Base-by-base conservation (phyloP, 2,797 vertebrate genomes). In the Meriones psammophilus region DNA sequence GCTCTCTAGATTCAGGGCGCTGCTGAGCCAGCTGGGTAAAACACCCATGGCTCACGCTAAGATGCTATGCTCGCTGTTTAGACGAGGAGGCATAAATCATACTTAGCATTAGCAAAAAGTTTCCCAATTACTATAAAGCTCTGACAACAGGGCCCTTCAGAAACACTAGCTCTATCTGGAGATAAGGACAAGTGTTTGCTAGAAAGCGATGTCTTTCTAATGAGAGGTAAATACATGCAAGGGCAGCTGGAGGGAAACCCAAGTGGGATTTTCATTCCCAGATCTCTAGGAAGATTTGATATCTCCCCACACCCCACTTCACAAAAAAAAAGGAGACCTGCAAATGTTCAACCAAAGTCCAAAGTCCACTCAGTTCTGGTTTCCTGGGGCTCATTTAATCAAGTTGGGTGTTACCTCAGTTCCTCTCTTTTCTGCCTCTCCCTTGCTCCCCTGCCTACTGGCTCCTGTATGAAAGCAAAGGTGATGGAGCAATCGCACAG, bases 91-190 rank as follows among this genome's bases (percentile, higher is more conserved):
- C 97, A 60, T 95, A 98, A 97, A 92, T 92, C 97, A 97, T 92
- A 95, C 88, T 97, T 95, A 92, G 3, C 54, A 74, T 96, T 97
- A 97, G 97, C 96, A 97, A 98, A 96, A 58, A 92, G 78, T 97
- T 97, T 88, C 96, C 96, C 88, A 95, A n/a, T 88, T 96, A 93
- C 78, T 60, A 0, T 94, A 97, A 96, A 98, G 95, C 97, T 97
- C 96, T 98, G 96, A 98, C 97, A 98, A 98, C 96, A 96, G 58
- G 97, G 91, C 64, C 92, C 89, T 88, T 97, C 81, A 58, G 94
- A 97, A 96, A 85, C 76, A 54, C 58, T 97, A 86, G 89, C 91
- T 96, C 30, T 89, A 97, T 95, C 92, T 78, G 87, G 88, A 96
- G 94, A 96, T 74, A 36, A 88, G 88, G 74, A 92, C 86, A 94